Percentiles rank a stretch among this genome's conserved stretches.
phyloP scores from a whole-genome alignment of 2,888 invertebrate species.

The Lasioglossum lativentre region DNA sequence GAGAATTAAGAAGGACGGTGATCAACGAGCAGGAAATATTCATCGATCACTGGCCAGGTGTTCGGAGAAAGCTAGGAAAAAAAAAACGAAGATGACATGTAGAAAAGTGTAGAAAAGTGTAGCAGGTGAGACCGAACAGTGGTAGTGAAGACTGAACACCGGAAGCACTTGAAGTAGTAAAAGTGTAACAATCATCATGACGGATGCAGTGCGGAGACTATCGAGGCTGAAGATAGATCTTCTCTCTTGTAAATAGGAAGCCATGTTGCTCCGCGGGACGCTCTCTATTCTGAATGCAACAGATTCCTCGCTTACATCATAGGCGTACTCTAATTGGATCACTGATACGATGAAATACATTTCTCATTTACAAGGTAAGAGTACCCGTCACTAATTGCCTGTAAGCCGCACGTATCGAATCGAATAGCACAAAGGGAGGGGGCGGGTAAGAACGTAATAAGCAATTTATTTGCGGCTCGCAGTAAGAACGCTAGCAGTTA shows the following conservation, averaged over 20 bases:
- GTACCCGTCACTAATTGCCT: neutral
- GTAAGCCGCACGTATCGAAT: neutral
- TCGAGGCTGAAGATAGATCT: neutral
- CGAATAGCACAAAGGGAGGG: neutral
- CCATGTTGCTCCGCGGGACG: neutral
- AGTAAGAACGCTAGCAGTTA: constrained; percentile 18
- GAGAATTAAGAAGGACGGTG: neutral
- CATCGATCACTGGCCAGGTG: neutral
- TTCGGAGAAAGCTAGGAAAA: no score
- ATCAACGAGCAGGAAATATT: neutral
- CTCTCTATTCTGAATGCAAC: neutral
- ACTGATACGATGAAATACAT: neutral
- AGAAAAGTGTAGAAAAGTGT: no score
- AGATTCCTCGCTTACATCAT: neutral
- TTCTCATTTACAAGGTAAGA: neutral
- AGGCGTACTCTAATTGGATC: neutral
- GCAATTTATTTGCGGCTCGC: constrained; percentile 26
- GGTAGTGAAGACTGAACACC: neutral
- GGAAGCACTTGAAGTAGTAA: neutral
- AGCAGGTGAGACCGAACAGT: neutral
- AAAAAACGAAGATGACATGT: neutral
- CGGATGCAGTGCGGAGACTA: neutral
- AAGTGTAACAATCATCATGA: neutral
- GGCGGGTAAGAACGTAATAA: constrained; percentile 10
- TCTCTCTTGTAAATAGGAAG: neutral